phyloP scores from a whole-genome alignment of 2,888 invertebrate species.

The Tineola bisselliella region DNA sequence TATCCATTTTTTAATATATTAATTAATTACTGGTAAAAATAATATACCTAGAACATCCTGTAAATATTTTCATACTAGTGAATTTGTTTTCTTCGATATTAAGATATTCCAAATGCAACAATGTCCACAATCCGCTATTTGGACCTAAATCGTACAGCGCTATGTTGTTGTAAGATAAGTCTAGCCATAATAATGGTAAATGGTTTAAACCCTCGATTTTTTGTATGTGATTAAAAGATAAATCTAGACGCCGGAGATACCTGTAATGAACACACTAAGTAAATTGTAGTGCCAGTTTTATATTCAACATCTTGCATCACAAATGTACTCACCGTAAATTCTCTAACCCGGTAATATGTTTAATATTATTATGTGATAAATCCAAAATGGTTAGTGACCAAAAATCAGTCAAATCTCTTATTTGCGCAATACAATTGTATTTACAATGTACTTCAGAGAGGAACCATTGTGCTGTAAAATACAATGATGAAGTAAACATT shows the following conservation, averaged over 20 bases:
- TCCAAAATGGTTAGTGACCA: conserved; percentile 72
- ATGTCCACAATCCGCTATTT: conserved; percentile 54
- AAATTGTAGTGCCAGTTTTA: too few species aligned
- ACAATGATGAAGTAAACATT: conserved; percentile 15
- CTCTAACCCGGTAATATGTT: conserved; percentile 60
- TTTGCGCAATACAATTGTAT: conserved; percentile 61
- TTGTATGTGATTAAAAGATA: conserved; percentile 69
- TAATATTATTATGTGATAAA: conserved; percentile 70
- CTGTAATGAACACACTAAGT: conserved; percentile 32
- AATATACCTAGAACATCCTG: conserved; percentile 45
- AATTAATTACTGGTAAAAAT: too few species aligned
- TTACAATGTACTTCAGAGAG: conserved; percentile 70
- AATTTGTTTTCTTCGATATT: conserved; percentile 66
- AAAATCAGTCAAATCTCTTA: conserved; percentile 63
- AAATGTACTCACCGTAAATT: conserved; percentile 49
- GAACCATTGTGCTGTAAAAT: conserved; percentile 64
- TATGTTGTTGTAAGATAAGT: conserved; percentile 67
- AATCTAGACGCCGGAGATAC: conserved; percentile 65
- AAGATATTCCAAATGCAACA: conserved; percentile 59
- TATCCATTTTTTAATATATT: too few species aligned
- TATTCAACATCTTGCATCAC: too few species aligned
- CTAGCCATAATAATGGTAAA: conserved; percentile 60
- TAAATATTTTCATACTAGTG: conserved; percentile 60
- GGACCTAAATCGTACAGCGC: conserved; percentile 34
- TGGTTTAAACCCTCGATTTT: conserved; percentile 65